Percentiles rank a stretch among this genome's conserved stretches.
These are phyloP conservation scores for Nicator chloris DNA, from an alignment of 2,113 vertebrate species.

Conservation along the genomic window DNA sequence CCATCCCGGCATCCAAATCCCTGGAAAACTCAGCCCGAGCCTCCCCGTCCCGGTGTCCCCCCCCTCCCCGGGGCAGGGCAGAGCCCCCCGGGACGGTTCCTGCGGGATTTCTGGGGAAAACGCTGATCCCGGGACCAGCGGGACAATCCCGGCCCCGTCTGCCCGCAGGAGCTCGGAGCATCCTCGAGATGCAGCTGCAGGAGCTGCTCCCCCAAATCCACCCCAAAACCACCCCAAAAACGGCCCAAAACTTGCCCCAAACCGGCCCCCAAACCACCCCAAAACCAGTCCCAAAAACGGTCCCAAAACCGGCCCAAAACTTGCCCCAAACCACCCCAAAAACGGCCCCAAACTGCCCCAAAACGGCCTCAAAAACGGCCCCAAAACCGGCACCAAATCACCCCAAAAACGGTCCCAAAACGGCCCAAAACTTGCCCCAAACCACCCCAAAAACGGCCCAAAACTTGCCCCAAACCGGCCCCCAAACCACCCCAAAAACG, in stretches of 20 bases:
- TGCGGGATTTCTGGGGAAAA: neutral
- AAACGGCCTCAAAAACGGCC: accelerated
- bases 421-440: neutral
- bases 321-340: neutral
- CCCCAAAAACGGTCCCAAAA: neutral
- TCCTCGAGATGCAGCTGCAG: neutral
- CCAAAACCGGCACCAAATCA: accelerated
- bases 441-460: neutral
- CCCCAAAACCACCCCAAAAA: neutral
- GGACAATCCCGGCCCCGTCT: too few species aligned
- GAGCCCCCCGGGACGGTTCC: neutral
- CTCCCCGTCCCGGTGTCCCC: neutral
- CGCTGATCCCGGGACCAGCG: too few species aligned
- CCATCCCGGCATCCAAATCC: neutral
- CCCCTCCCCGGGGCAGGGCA: too few species aligned
- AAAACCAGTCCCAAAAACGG: accelerated
- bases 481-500: accelerated
- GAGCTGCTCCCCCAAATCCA: neutral
- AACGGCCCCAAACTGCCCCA: neutral
- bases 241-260: neutral
- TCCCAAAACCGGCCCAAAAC: accelerated
- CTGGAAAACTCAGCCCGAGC: neutral
- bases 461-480: accelerated
- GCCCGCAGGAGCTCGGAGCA: neutral
- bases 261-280: accelerated